Conservation (phyloP, 2,113 vertebrate species). For the Brienomyrus brachyistius region DNA sequence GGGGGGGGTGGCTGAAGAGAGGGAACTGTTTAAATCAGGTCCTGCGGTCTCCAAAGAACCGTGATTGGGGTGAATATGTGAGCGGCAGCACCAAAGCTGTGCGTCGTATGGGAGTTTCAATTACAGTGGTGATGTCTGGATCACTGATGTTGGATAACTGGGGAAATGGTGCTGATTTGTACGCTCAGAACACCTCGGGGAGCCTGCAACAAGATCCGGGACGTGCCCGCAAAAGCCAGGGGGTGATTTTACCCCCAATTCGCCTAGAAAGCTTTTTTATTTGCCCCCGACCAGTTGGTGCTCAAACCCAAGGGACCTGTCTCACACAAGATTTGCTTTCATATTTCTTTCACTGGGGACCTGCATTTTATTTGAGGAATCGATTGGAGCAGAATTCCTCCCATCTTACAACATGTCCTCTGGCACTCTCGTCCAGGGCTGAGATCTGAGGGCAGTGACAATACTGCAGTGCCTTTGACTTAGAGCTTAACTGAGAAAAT, state of each 20-base stretch:
- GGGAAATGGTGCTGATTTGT: neutral
- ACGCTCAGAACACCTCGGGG: neutral
- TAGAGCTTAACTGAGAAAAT: neutral
- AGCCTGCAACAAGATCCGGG: neutral
- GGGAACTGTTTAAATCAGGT: neutral
- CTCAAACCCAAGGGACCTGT: conserved; percentile 7
- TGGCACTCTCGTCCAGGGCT: neutral
- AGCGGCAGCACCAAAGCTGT: neutral
- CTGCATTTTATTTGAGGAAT: conserved; percentile 19
- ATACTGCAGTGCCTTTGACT: neutral
- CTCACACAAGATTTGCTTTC: conserved; percentile 25
- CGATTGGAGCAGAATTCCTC: conserved; percentile 16
- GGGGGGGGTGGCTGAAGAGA: neutral
- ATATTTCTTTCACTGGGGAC: conserved; percentile 1
- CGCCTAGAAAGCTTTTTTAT: conserved; percentile 6
- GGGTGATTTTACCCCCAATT: neutral
- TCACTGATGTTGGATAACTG: conserved; percentile 7
- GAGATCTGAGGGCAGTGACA: neutral
- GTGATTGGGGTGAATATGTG: neutral
- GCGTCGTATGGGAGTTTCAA: neutral
- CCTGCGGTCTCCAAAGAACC: neutral
- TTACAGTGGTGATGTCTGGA: neutral
- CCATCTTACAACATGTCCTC: neutral
- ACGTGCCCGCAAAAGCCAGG: neutral
- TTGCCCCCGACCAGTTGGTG: conserved; percentile 5